These are phyloP conservation scores for Cassiopea xamachana DNA, from an alignment of 30 jellyfish, hydroid and myxozoan genomes.

Conservation along the genomic window DNA sequence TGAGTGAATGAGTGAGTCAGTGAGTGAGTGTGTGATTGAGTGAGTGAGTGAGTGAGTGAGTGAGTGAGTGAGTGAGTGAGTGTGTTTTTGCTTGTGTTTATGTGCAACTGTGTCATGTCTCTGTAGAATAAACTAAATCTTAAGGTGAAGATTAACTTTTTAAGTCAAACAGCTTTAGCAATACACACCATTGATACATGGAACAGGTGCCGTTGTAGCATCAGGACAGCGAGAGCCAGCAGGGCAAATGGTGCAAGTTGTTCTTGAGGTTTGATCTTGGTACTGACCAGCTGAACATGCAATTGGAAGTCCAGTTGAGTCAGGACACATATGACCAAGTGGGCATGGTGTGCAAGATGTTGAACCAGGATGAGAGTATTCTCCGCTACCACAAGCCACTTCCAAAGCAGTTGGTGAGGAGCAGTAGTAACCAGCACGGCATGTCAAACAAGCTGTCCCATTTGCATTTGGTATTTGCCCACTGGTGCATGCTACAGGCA, in stretches of 20 bases:
- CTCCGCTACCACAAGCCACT: constrained; percentile 74
- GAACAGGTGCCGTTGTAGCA: constrained; percentile 83
- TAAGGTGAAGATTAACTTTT: too few relatives aligned
- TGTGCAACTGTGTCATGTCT: too few relatives aligned
- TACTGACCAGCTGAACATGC: constrained; percentile 83
- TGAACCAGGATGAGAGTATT: constrained; percentile 82
- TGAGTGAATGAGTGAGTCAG: too few relatives aligned
- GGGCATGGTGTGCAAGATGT: constrained; percentile 87
- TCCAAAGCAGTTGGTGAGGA: constrained; percentile 81
- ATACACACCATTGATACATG: constrained; percentile 77
- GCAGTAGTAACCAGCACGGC: constrained; percentile 91
- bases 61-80: too few relatives aligned
- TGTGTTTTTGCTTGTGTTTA: too few relatives aligned
- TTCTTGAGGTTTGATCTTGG: constrained; percentile 55
- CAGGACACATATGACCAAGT: constrained; percentile 81
- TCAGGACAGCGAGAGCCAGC: constrained; percentile 84
- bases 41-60: too few relatives aligned
- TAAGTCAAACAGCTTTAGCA: background rate
- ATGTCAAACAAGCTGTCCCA: constrained; percentile 81
- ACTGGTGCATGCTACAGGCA: constrained; percentile 74
- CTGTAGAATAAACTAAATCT: background rate
- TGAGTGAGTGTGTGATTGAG: too few relatives aligned
- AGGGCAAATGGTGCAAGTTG: constrained; percentile 84
- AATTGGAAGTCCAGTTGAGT: constrained; percentile 55
- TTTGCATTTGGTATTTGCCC: constrained; percentile 76